These are phyloP conservation scores for Tachysurus vachellii DNA, from an alignment of 2,113 vertebrate genomes.

Conservation along the genomic window DNA sequence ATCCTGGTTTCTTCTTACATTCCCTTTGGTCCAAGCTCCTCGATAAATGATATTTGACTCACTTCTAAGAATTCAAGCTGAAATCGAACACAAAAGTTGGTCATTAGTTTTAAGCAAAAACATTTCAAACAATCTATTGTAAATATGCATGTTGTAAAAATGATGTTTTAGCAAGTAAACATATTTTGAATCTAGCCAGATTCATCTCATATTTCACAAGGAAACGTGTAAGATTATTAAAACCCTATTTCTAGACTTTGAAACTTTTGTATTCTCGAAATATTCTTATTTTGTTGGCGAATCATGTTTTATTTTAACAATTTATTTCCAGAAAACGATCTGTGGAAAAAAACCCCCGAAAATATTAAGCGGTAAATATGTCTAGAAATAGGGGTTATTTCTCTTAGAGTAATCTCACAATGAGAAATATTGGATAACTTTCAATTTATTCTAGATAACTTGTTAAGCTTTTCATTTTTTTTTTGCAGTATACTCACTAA, in stretches of 20 bases:
- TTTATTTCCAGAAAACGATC: neutral
- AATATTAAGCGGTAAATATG: neutral
- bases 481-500: slow-evolving; percentile 3
- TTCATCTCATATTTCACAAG: neutral
- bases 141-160: neutral
- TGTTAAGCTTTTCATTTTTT: neutral
- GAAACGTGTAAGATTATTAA: neutral
- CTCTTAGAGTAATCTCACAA: neutral
- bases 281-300: neutral
- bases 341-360: neutral
- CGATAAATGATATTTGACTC: slow-evolving; percentile 59
- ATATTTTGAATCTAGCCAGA: neutral
- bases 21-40: slow-evolving; percentile 57
- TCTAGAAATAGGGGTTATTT: neutral
- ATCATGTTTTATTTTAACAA: neutral
- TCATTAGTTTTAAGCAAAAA: neutral
- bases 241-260: neutral
- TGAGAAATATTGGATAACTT: neutral
- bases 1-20: slow-evolving; percentile 47
- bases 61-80: slow-evolving; percentile 55
- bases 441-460: neutral
- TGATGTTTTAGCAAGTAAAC: neutral
- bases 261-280: neutral
- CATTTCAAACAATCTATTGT: neutral
- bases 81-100: slow-evolving; percentile 37